A percentile compares a stretch with the other conserved stretches of the same genome.
Conservation (phyloP, 2,797 vertebrate species). For the Amphiprion clarkii region DNA sequence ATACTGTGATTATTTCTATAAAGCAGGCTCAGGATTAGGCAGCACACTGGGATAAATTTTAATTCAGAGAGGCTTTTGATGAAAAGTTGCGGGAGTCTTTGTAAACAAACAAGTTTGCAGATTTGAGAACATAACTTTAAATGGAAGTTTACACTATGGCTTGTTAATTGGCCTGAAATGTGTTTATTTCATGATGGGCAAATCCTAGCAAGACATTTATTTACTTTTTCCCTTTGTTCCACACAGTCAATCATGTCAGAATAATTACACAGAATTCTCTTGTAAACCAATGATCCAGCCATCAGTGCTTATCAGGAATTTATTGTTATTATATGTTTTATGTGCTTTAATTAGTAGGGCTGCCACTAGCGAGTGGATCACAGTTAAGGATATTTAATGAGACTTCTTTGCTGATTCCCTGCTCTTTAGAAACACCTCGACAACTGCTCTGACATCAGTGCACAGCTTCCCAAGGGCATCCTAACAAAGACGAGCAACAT, state of each 20-base stretch:
- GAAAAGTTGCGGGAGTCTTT: conserved; percentile 27
- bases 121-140: conserved; percentile 40
- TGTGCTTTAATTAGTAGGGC: conserved; percentile 14
- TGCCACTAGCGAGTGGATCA: conserved; percentile 20
- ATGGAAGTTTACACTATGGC: conserved; percentile 26
- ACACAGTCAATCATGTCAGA: background rate
- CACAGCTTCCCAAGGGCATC: background rate
- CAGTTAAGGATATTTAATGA: conserved; percentile 44
- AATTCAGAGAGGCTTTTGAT: conserved; percentile 46
- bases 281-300: background rate
- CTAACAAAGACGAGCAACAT: no score
- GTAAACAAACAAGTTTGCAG: conserved; percentile 41
- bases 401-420: conserved; percentile 16
- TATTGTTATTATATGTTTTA: background rate
- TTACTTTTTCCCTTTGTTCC: conserved; percentile 21
- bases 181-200: conserved; percentile 34
- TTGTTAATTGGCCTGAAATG: conserved; percentile 30
- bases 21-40: conserved; percentile 36
- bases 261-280: conserved; percentile 10
- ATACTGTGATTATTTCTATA: conserved; percentile 47
- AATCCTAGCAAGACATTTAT: conserved; percentile 8
- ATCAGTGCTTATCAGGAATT: background rate
- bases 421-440: background rate
- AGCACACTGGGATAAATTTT: conserved; percentile 20
- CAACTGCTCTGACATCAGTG: background rate